A percentile compares a stretch with the other conserved stretches of the same genome.
Evolutionary conservation across 2,888 invertebrate genomes (phyloP).

Genomic region (Pseudococcus longispinus): DNA sequence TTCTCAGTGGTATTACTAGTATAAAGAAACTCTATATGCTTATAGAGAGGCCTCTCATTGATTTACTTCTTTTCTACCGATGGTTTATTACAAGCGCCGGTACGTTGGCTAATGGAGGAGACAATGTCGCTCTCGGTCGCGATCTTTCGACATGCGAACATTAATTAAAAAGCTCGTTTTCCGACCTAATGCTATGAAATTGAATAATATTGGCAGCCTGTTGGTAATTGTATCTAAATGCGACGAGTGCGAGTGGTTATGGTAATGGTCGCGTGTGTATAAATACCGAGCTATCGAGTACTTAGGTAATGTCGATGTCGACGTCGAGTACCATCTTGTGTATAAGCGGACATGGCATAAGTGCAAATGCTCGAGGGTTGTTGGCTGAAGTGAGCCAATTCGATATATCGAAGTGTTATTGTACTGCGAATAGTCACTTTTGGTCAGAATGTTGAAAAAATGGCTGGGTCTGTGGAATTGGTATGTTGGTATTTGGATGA

Average conservation of each 20-base stretch:
- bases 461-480: no score
- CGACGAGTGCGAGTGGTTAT: not conserved
- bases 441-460: no score
- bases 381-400: not conserved
- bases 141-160: slow-evolving; percentile 20
- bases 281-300: not conserved
- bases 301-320: not conserved
- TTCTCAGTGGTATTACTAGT: not conserved
- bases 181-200: not conserved
- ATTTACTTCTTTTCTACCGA: not conserved
- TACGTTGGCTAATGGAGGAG: not conserved
- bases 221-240: not conserved
- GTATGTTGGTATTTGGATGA: no score
- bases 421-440: no score
- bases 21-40: not conserved
- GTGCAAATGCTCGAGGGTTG: not conserved
- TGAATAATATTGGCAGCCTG: not conserved
- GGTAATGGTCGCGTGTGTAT: slow-evolving; percentile 5
- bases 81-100: slow-evolving; percentile 7
- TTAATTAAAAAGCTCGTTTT: slow-evolving; percentile 31
- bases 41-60: not conserved
- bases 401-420: not conserved
- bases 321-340: not conserved
- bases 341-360: not conserved
- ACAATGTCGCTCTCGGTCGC: not conserved